phyloP scores from a whole-genome alignment of 2,888 invertebrate species.

The Bruchidius siliquastri region DNA sequence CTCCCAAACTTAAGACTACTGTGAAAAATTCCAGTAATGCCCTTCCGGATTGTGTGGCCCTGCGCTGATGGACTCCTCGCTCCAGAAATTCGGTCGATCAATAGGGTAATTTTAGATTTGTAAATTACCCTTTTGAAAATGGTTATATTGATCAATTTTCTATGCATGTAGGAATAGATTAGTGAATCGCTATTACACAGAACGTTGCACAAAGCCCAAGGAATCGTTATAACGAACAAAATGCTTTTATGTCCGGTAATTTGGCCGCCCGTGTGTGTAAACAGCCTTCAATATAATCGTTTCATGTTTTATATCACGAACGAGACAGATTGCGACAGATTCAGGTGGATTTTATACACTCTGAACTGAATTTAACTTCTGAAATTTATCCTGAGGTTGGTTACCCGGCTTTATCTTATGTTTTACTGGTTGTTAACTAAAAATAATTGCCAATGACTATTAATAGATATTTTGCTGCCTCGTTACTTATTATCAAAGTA shows the following conservation, averaged over 20 bases:
- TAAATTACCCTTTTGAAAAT: background rate
- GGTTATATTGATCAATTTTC: background rate
- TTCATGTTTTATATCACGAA: background rate
- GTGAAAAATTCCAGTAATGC: too few species aligned
- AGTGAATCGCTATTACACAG: background rate
- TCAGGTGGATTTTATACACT: background rate
- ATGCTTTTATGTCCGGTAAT: background rate
- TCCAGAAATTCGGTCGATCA: background rate
- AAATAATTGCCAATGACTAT: too few species aligned
- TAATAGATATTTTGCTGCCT: too few species aligned
- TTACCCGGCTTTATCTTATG: too few species aligned
- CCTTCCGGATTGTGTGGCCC: background rate
- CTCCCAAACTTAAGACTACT: too few species aligned
- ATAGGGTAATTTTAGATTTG: background rate
- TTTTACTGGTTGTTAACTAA: too few species aligned
- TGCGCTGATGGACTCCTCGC: background rate
- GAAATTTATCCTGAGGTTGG: too few species aligned
- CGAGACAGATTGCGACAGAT: background rate
- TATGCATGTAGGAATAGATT: background rate
- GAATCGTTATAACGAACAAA: background rate
- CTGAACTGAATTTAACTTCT: background rate
- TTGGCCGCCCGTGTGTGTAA: background rate
- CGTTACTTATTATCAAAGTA: too few species aligned
- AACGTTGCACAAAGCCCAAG: background rate
- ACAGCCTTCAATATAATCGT: background rate